Percentiles rank a stretch among this genome's conserved stretches.
Evolutionary conservation across 2,888 invertebrate species (phyloP).

Genomic region (Acanthosoma haemorrhoidale): DNA sequence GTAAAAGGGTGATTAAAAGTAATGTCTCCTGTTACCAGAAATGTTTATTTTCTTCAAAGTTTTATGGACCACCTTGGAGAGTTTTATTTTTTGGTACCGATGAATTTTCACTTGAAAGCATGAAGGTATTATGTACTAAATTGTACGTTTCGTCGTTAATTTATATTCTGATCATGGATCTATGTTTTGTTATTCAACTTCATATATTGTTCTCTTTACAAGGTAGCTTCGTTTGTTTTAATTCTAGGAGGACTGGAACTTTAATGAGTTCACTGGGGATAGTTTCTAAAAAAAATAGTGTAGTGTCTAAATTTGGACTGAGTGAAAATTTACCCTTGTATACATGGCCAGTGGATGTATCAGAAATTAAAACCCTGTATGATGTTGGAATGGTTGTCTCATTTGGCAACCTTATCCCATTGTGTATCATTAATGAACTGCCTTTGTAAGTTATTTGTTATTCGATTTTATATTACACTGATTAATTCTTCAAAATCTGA

Average conservation of each 20-base stretch:
- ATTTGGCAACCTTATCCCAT: slow-evolving; percentile 86
- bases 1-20: neutral
- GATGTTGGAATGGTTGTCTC: slow-evolving; percentile 88
- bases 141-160: slow-evolving; percentile 60
- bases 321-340: slow-evolving; percentile 56
- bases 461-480: too few relatives aligned
- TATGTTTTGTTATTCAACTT: neutral
- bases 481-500: too few relatives aligned
- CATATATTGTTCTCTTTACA: neutral
- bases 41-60: slow-evolving; percentile 17
- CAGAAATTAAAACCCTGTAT: slow-evolving; percentile 52
- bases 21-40: neutral
- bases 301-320: slow-evolving; percentile 62
- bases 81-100: slow-evolving; percentile 85
- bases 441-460: slow-evolving; percentile 65
- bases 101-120: slow-evolving; percentile 69
- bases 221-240: neutral
- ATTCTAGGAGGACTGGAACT: slow-evolving; percentile 52
- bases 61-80: slow-evolving; percentile 51
- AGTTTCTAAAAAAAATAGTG: slow-evolving; percentile 56
- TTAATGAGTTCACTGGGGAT: slow-evolving; percentile 58
- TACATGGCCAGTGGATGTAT: slow-evolving; percentile 60
- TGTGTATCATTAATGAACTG: slow-evolving; percentile 66
- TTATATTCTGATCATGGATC: neutral
- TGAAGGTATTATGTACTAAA: slow-evolving; percentile 61